Base-by-base conservation (phyloP, 1,140 invertebrate genomes). In the Apis dorsata region DNA sequence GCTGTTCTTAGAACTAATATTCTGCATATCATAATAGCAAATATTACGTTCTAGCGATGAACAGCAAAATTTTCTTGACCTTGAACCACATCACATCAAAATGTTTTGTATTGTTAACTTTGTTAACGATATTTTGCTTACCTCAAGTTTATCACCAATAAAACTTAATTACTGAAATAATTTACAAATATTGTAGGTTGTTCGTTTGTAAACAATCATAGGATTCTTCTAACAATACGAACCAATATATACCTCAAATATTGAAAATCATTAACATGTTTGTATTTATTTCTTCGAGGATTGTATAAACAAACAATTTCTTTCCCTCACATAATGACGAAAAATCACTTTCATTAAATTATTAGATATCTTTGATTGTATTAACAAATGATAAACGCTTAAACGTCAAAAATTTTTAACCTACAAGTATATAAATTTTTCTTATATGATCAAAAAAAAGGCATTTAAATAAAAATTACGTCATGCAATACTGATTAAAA, bases 401-500 rank as follows among this genome's bases (percentile, higher is more conserved):
- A 19, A 7, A 75, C 28, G 51, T 57, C 28, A 59, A 2, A 21
- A 51, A 34, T 65, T 10, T 5, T 49, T 57, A 60, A 63, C 63
- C 59, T 81, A 65, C 13, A 17, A n/a, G 17, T 49, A 28, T 8
- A 21, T 49, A 11, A 53, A 44, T 21, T 34, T 13, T 28, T 21
- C 28, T n/a, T 62, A 3, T 62, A 60, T 11, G 49, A 73, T 59
- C 7, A 21, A 24, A 28, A 24, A 24, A 83, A 76, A 78, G 63
- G 44, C 15, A 3, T 15, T 44, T 17, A 51, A 88, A 84, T 86
- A 28, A 88, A 66, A 9, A 68, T 81, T 81, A 85, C 75, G 21
- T 87, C 86, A n/a, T 69, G 86, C 86, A 34, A 88, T 89, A 86
- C 87, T 81, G 84, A 89, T 88, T 90, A 90, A 89, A 90, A 89